Base-by-base conservation (phyloP, 2,888 invertebrate genomes). In the Mythimna pallens region DNA sequence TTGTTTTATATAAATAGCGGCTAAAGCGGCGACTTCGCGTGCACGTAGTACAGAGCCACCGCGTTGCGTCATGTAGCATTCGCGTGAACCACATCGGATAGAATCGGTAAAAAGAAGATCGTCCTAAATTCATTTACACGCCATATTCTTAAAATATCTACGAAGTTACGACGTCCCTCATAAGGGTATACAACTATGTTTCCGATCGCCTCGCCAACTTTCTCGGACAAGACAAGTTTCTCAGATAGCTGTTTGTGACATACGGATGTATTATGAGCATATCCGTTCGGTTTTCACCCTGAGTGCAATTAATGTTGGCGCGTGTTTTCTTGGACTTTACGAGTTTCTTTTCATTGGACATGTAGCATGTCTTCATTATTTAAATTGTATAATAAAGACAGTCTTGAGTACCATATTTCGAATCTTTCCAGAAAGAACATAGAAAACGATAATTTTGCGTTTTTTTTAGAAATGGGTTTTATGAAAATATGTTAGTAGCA, bases 241-340 rank as follows among this genome's bases (percentile, higher is more conserved):
- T 22, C 22, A 65, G 66, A 59, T 52, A 62, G 59, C 73, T 34
- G 54, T 17, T 43, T n/a, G 80, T 70, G 75, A 83, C 61, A 68
- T 75, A 83, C 75, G 83, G 70, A 65, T 52, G 55, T 70, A 70
- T 70, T 79, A 70, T 54, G 62, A 59, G n/a, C 54, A 75, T 68
- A 75, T 74, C 80, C 75, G 80, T 30, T 65, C 58, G 10, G 80
- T 74, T 83, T 83, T 83, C 83, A 74, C 70, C 62, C 61, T 34
- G 70, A 54, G 58, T 55, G 57, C 70, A 68, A 68, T 62, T 22
- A 70, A 66, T 82, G 66, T 58, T 47, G 8, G n/a, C 10, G 55
- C 59, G 52, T 61, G 43, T 57, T 80, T 73, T 65, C 59, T 50
- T 63, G 2, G 6, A 1, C 12, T 25, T 20, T 14, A 63, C 25